phyloP scores from a whole-genome alignment of 2,113 vertebrate genomes.

The Seriola aureovittata region DNA sequence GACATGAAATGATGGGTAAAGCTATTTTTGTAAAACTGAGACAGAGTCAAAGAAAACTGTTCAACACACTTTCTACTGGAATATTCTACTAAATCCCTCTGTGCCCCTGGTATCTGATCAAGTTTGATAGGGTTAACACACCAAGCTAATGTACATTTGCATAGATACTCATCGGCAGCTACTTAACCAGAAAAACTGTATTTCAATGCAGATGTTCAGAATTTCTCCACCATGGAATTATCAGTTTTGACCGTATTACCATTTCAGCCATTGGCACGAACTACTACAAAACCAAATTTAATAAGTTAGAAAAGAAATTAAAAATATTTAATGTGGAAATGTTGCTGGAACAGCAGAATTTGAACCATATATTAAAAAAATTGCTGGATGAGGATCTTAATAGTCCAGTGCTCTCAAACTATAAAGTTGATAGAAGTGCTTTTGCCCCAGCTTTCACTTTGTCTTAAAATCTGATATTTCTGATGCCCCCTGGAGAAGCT shows the following conservation, averaged over 20 bases:
- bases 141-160: neutral
- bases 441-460: conserved; percentile 4
- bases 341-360: neutral
- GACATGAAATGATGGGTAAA: neutral
- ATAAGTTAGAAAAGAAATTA: neutral
- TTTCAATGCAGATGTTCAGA: neutral
- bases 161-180: neutral
- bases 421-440: neutral
- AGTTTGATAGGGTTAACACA: neutral
- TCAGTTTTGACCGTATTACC: conserved; percentile 1
- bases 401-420: neutral
- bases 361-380: neutral
- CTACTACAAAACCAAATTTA: neutral
- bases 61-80: neutral
- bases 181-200: neutral
- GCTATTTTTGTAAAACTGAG: neutral
- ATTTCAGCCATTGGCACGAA: neutral
- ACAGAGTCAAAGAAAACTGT: neutral
- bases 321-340: neutral
- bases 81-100: neutral
- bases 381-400: neutral
- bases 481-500: conserved; percentile 18
- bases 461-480: conserved; percentile 56
- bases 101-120: neutral
- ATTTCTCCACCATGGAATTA: neutral